Percentiles rank a stretch among this genome's conserved stretches.
phyloP scores from a whole-genome alignment of 2,888 invertebrate genomes.

The Druceiella hillmani region DNA sequence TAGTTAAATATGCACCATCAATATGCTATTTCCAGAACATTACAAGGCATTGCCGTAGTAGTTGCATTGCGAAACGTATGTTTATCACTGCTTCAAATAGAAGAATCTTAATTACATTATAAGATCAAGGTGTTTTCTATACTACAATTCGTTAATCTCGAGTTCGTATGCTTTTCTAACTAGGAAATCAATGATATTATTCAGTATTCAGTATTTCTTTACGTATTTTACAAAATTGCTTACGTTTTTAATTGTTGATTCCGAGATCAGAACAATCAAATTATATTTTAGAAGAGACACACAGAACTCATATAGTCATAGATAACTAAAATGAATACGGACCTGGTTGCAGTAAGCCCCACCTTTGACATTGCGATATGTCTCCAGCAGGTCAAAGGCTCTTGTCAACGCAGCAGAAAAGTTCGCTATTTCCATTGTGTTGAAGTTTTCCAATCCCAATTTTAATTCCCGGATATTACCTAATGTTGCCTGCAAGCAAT shows the following conservation, averaged over 20 bases:
- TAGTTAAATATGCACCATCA: no score
- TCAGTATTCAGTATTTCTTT: no score
- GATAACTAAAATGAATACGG: constrained; percentile 10
- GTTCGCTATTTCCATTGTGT: constrained; percentile 88
- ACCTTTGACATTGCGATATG: constrained; percentile 54
- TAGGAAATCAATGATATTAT: no score
- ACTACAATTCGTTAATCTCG: no score
- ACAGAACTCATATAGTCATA: neutral
- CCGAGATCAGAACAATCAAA: neutral
- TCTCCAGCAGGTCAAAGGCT: constrained; percentile 82
- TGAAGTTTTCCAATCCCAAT: constrained; percentile 68
- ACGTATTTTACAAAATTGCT: neutral
- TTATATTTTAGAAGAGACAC: neutral
- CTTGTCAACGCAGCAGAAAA: constrained; percentile 83
- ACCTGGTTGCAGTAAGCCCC: constrained; percentile 60
- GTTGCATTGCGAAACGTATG: no score
- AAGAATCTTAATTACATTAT: no score
- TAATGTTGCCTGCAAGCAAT: constrained; percentile 65
- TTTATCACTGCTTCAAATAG: no score
- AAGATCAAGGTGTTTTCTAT: no score
- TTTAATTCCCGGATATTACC: constrained; percentile 81
- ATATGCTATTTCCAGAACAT: no score
- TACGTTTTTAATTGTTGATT: neutral
- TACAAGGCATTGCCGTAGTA: no score
- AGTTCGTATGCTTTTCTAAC: no score